Evolutionary conservation across 1,140 invertebrate genomes (phyloP).

Genomic region (Nephotettix cincticeps): DNA sequence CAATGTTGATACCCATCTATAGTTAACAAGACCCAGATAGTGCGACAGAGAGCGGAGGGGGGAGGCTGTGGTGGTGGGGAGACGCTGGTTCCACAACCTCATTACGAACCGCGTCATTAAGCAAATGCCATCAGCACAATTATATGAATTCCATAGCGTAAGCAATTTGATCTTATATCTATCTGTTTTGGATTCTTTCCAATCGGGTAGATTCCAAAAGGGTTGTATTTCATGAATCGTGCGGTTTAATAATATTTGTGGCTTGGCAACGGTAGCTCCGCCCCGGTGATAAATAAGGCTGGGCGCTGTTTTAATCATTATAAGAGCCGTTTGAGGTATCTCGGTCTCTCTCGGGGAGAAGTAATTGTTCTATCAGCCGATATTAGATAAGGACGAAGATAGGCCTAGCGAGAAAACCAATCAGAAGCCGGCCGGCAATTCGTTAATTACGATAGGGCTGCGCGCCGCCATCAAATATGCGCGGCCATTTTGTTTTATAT

Average conservation of each 20-base stretch:
- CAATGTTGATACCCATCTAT: neutral
- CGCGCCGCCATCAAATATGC: neutral
- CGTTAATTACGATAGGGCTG: slow-evolving; percentile 29
- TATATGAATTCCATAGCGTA: slow-evolving; percentile 25
- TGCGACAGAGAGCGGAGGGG: neutral
- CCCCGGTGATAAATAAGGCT: slow-evolving; percentile 13
- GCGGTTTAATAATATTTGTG: slow-evolving; percentile 25
- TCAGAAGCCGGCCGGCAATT: slow-evolving; percentile 26
- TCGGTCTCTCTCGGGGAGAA: slow-evolving; percentile 15
- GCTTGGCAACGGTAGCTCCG: slow-evolving; percentile 6
- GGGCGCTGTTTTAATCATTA: slow-evolving; percentile 33
- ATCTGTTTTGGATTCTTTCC: slow-evolving; percentile 13
- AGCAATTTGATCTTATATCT: slow-evolving; percentile 23
- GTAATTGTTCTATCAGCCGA: slow-evolving; percentile 35
- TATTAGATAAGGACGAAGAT: slow-evolving; percentile 35
- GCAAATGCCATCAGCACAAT: slow-evolving; percentile 16
- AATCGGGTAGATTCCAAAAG: slow-evolving; percentile 14
- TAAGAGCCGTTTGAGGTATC: slow-evolving; percentile 15
- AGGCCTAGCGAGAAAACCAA: slow-evolving; percentile 32
- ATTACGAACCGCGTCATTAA: neutral
- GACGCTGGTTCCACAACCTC: neutral
- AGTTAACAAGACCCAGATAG: neutral
- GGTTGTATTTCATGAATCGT: slow-evolving; percentile 18
- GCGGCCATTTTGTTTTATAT: slow-evolving; percentile 27
- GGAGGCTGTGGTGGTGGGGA: neutral